phyloP scores from a whole-genome alignment of 2,888 invertebrate genomes.

The Oxycera nigricornis region DNA sequence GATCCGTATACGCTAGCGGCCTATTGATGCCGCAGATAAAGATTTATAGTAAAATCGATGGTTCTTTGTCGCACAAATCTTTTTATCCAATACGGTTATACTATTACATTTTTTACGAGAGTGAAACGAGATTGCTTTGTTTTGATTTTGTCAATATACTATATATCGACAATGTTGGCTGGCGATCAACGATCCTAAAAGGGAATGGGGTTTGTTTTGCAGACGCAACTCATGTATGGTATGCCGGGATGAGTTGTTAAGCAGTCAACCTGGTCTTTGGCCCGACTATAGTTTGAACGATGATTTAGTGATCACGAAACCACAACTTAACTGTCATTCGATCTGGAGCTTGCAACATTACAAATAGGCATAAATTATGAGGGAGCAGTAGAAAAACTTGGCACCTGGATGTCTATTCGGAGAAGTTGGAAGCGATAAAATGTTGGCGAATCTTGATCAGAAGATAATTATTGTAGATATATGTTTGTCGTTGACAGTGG shows the following conservation, averaged over 20 bases:
- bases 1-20: background rate
- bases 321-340: background rate
- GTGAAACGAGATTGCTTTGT: background rate
- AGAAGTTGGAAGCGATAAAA: constrained; percentile 2
- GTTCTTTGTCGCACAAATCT: background rate
- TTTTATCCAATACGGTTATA: too few species aligned
- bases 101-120: background rate
- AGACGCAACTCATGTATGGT: too few species aligned
- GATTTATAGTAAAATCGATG: background rate
- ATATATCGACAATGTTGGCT: background rate
- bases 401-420: constrained; percentile 4
- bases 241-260: constrained; percentile 13
- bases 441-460: background rate
- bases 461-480: too few species aligned
- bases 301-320: constrained; percentile 22
- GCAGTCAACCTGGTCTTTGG: background rate
- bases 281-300: constrained; percentile 16
- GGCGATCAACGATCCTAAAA: background rate
- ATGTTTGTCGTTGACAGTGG: too few species aligned
- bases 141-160: background rate
- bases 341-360: background rate
- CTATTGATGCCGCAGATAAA: too few species aligned
- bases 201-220: background rate
- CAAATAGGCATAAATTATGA: background rate
- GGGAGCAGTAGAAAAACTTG: background rate